Percentiles rank a stretch among this genome's conserved stretches.
Evolutionary conservation across 2,797 vertebrate species (phyloP).

Genomic region (Lutjanus campechanus): DNA sequence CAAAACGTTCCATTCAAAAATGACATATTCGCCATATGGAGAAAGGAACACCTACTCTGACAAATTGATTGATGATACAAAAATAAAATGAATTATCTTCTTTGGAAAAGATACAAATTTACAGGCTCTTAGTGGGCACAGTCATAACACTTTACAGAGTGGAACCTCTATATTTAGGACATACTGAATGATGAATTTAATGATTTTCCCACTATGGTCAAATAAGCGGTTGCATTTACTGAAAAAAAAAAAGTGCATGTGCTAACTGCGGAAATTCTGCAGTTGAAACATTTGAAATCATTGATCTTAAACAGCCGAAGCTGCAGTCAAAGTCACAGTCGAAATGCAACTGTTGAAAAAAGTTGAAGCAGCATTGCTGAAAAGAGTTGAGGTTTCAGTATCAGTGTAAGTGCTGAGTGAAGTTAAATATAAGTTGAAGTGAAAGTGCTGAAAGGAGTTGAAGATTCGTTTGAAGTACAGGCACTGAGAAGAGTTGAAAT

Average conservation of each 20-base stretch:
- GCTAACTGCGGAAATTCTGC: not conserved
- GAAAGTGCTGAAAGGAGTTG: not conserved
- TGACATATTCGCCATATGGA: slow-evolving; percentile 52
- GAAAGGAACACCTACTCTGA: slow-evolving; percentile 45
- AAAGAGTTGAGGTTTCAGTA: not conserved
- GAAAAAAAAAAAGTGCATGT: not conserved
- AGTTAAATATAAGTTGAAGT: not conserved
- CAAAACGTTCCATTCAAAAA: slow-evolving; percentile 33
- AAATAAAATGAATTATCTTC: slow-evolving; percentile 53
- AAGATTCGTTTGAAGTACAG: not conserved
- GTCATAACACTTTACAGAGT: slow-evolving; percentile 42
- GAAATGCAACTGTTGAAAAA: not conserved
- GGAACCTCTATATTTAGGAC: slow-evolving; percentile 26
- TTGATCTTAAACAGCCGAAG: not conserved
- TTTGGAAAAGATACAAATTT: slow-evolving; percentile 33
- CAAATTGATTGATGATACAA: slow-evolving; percentile 69
- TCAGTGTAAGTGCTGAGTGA: not conserved
- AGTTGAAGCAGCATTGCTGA: not conserved
- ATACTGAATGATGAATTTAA: slow-evolving; percentile 19
- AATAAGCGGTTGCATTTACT: not conserved
- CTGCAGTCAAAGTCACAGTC: not conserved
- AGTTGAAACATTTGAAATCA: not conserved
- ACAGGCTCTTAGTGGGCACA: slow-evolving; percentile 22
- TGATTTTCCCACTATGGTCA: not conserved
- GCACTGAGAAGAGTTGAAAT: not conserved